These are phyloP conservation scores for Neodontobutis hainanensis DNA, from an alignment of 2,113 vertebrate genomes.

Conservation along the genomic window DNA sequence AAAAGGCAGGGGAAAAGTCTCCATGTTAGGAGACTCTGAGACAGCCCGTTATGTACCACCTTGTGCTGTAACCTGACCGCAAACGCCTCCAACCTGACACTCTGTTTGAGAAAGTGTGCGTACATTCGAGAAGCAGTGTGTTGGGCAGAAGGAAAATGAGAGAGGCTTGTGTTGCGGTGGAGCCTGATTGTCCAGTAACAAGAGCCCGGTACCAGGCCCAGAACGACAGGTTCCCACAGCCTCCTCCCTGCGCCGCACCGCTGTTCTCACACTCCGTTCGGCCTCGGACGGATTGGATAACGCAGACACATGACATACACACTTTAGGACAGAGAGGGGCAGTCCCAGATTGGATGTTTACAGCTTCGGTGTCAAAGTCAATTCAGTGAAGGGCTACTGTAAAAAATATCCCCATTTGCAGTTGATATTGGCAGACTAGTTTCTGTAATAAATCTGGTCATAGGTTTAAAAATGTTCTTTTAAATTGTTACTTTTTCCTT, in stretches of 20 bases:
- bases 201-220: conserved; percentile 55
- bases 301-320: conserved; percentile 2
- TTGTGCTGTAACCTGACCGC: conserved; percentile 27
- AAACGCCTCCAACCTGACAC: conserved; percentile 4
- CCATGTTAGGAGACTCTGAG: background rate
- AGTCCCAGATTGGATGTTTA: background rate
- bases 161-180: conserved; percentile 48
- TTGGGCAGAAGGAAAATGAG: conserved; percentile 32
- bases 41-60: conserved; percentile 4
- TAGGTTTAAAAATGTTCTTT: too few species aligned
- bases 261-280: conserved; percentile 48
- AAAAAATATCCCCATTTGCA: background rate
- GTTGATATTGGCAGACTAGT: too few species aligned
- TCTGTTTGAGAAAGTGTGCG: conserved; percentile 42
- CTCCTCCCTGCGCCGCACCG: conserved; percentile 32
- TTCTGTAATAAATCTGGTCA: too few species aligned
- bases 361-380: too few species aligned
- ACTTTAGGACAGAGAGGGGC: background rate
- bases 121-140: conserved; percentile 30
- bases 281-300: conserved; percentile 24
- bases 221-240: conserved; percentile 74
- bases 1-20: background rate
- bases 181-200: conserved; percentile 61
- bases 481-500: too few species aligned
- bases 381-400: background rate